Base-by-base conservation (phyloP, 2,113 vertebrate genomes). In the Cnemophilus loriae region DNA sequence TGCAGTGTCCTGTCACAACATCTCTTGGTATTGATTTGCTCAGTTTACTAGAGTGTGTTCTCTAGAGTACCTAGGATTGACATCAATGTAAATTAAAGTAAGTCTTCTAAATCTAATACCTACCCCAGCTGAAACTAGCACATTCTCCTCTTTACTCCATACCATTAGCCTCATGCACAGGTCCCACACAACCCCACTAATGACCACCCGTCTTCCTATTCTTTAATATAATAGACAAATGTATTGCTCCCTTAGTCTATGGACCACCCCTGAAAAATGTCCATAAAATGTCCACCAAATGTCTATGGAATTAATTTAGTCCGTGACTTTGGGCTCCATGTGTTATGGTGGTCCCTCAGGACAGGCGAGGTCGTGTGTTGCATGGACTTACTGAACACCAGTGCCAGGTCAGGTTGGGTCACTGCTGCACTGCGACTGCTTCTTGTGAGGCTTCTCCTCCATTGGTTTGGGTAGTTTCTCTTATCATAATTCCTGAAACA, bases 391-490 rank as follows among this genome's bases (percentile, higher is more conserved):
- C 20, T 42, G 20, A 32, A 21, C 16, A 32, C 10, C 56, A 53
- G 5, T 1, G 3, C 13, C 3, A 4, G 1, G 1, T 37, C 46
- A 13, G 65, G 19, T 2, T 35, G 13, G 20, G 37, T 71, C 47
- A 35, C 46, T 61, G 26, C 46, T 83, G 16, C 8, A 16, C 8
- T 17, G 21, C 13, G 53, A 16, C 16, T 71, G 26, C 13, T 44
- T 60, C 37, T 61, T 44, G 16, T 30, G 26, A 61, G 32, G 12
- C 24, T 61, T 35, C 32, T 70, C 19, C 37, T 42, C 37, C 37
- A 5, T 8, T 83, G 46, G 2, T 50, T 52, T 35, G 11, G 5
- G 8, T 32, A 42, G 37, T 83, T 70, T 50, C 55, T 60, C 8
- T 61, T 37, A 6, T 16, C 11, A 13, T 26, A 44, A 32, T 22